Conservation (phyloP, 2,888 invertebrate genomes). For the Capitulum mitella region DNA sequence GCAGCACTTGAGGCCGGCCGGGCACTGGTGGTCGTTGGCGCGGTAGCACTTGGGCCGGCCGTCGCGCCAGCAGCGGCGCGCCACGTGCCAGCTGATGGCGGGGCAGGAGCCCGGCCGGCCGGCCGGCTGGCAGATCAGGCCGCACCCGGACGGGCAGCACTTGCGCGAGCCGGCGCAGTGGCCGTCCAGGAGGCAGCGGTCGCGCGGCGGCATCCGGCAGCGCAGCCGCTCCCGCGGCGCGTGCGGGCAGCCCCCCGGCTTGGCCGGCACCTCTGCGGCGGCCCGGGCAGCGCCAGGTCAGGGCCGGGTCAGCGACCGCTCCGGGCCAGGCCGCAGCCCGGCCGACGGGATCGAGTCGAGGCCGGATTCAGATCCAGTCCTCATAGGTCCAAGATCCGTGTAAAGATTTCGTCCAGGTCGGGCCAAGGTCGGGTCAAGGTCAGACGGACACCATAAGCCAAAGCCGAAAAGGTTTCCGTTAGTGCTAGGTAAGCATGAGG, state of each 20-base stretch:
- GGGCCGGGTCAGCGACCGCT: no score
- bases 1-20: constrained; percentile 12
- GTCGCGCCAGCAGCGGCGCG: neutral
- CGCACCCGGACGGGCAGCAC: constrained; percentile 5
- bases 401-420: no score
- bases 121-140: neutral
- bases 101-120: constrained; percentile 4
- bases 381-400: no score
- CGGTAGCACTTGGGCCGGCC: constrained; percentile 19
- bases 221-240: constrained; percentile 9
- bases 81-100: constrained; percentile 11
- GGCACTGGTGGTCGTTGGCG: constrained; percentile 12
- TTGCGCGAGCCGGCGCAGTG: neutral
- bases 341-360: no score
- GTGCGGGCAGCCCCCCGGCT: constrained; percentile 18
- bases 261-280: neutral
- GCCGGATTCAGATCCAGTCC: no score
- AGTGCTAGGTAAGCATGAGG: no score
- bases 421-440: no score
- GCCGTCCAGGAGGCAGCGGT: neutral
- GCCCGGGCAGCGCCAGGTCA: neutral
- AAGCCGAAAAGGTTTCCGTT: no score
- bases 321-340: no score
- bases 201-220: neutral
- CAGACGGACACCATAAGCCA: no score